These are phyloP conservation scores for Pteronura brasiliensis DNA, from an alignment of 2,113 vertebrate genomes.

Conservation along the genomic window DNA sequence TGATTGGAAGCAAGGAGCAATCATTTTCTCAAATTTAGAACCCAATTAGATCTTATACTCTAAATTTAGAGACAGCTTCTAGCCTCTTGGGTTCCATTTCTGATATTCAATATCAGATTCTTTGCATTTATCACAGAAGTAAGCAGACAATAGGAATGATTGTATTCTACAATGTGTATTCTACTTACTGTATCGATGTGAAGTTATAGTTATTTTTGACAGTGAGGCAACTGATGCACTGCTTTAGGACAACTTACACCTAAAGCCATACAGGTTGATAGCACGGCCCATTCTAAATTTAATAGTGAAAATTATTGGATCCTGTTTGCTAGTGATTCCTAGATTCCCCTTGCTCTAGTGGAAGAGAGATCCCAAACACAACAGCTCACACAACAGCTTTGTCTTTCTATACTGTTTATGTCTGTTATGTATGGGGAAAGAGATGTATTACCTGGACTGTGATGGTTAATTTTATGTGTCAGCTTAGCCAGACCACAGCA, in stretches of 20 bases:
- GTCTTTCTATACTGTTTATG: background rate
- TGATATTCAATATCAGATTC: background rate
- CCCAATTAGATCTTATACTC: background rate
- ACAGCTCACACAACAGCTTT: background rate
- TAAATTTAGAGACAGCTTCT: conserved; percentile 37
- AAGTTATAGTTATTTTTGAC: background rate
- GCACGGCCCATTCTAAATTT: background rate
- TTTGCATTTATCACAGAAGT: background rate
- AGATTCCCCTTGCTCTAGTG: background rate
- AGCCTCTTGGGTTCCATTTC: conserved; percentile 2
- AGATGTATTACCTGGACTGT: background rate
- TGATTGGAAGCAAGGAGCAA: background rate
- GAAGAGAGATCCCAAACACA: background rate
- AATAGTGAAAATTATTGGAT: background rate
- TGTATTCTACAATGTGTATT: background rate
- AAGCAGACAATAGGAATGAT: background rate
- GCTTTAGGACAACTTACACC: background rate
- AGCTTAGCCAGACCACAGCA: background rate
- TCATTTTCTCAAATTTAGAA: conserved; percentile 18
- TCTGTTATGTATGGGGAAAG: background rate
- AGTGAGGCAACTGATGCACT: background rate
- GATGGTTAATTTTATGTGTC: background rate
- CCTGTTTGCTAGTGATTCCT: background rate
- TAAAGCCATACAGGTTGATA: background rate
- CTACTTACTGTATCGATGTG: background rate